These are phyloP conservation scores for Drosophila parthenogenetica DNA, from an alignment of 2,888 invertebrate genomes.

Conservation along the genomic window DNA sequence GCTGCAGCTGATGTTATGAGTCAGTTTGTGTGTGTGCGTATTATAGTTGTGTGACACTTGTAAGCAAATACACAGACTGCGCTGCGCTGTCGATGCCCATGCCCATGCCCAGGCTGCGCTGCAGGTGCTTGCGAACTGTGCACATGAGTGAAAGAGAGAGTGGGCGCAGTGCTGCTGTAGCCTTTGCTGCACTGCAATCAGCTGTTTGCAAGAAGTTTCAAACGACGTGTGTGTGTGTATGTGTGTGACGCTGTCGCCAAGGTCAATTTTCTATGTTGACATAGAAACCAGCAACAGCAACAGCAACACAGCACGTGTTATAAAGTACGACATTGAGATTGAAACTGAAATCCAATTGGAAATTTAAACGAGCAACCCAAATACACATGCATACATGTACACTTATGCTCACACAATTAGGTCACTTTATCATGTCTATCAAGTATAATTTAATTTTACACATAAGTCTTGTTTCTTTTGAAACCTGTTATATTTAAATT, in stretches of 20 bases:
- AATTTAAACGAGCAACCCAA: slow-evolving; percentile 46
- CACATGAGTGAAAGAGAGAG: slow-evolving; percentile 11
- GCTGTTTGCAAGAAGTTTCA: slow-evolving; percentile 60
- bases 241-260: slow-evolving; percentile 41
- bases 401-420: too few relatives aligned
- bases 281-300: slow-evolving; percentile 67
- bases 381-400: neutral
- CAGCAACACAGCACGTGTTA: slow-evolving; percentile 53
- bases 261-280: slow-evolving; percentile 73
- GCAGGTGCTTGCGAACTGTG: slow-evolving; percentile 34
- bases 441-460: too few relatives aligned
- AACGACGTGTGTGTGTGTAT: slow-evolving; percentile 22
- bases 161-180: slow-evolving; percentile 6
- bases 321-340: slow-evolving; percentile 46
- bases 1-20: slow-evolving; percentile 49
- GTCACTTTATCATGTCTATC: too few relatives aligned
- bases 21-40: slow-evolving; percentile 15
- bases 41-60: slow-evolving; percentile 51
- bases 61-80: slow-evolving; percentile 45
- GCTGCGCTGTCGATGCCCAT: slow-evolving; percentile 20
- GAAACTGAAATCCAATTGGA: slow-evolving; percentile 66
- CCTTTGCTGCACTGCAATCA: slow-evolving; percentile 32
- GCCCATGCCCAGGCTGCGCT: slow-evolving; percentile 2
- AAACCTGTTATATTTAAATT: too few relatives aligned
- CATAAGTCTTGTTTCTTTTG: too few relatives aligned